Conservation (phyloP, 2,888 invertebrate genomes). For the Epirrhoe tristata region DNA sequence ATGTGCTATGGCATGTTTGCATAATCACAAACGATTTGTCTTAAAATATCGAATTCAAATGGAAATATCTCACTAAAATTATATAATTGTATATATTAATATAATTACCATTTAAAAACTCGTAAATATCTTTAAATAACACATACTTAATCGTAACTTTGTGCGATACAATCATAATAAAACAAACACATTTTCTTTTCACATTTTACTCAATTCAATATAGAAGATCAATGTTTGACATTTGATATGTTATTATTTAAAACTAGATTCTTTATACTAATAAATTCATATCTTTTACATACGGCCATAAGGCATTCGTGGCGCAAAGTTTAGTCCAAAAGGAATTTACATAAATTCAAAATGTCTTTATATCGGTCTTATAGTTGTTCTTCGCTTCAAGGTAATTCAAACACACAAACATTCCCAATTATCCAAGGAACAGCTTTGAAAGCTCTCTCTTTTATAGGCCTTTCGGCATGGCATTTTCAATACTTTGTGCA, state of each 20-base stretch:
- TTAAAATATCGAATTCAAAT: not conserved
- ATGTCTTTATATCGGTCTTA: not conserved
- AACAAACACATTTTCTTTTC: conserved; percentile 7
- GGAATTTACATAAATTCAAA: conserved; percentile 1
- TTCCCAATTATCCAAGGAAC: not conserved
- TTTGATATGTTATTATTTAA: conserved; percentile 7
- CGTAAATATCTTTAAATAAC: conserved; percentile 1
- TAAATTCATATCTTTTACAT: conserved; percentile 11
- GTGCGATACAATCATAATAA: conserved; percentile 1
- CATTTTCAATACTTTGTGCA: not conserved
- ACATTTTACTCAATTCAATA: not conserved
- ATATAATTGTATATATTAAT: conserved; percentile 14
- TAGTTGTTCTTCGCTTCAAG: not conserved
- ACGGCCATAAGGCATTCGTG: not conserved
- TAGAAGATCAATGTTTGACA: not conserved
- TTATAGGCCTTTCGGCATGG: not conserved
- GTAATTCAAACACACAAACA: conserved; percentile 5
- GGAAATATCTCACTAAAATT: not conserved
- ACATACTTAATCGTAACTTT: not conserved
- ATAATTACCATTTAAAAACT: not conserved
- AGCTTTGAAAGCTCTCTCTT: not conserved
- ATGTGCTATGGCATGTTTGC: not conserved
- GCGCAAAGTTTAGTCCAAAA: conserved; percentile 4
- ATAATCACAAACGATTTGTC: not conserved
- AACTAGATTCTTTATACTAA: conserved; percentile 19